Base-by-base conservation (phyloP, 2,797 vertebrate genomes). In the Sebastes kiyomatsui region DNA sequence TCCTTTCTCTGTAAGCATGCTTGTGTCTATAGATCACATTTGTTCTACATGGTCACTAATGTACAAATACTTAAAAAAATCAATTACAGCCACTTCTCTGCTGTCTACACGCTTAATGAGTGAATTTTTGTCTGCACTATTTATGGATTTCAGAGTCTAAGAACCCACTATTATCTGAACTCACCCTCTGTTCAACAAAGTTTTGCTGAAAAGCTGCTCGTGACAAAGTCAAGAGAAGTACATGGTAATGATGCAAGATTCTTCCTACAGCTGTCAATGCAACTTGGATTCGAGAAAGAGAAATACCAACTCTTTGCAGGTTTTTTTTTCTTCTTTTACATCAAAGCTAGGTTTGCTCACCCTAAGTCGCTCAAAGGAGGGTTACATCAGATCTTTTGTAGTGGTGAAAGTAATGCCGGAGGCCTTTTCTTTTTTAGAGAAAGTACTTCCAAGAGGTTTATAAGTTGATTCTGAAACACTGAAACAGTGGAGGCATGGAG, bases 321-420 rank as follows among this genome's bases (percentile, higher is more conserved):
- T 4, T 54, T 66, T 23, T 55, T 68, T 22, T 58, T 66, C 18
- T 46, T 68, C 54, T 20, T 27, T 38, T 33, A 81, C 75, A 77
- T 75, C 72, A 85, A 87, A 75, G 77, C 14, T n/a, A 14, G 71
- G 9, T 67, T 75, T 71, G 27, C 54, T 58, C 58, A 71, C 25
- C 13, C 14, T 28, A 35, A 72, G 58, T 14, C 42, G 8, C 64
- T 67, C 33, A 65, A 77, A 35, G n/a, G 18, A 61, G 4, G 23
- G 9, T 80, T 81, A 60, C 35, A 67, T 79, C 58, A 73, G 62
- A 67, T 32, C 42, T 23, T 66, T 13, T 33, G 27, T 23, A 2
- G 14, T 14, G 32, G 7, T 52, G n/a, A 76, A 68, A 64, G 33
- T 27, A 70, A 18, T 67, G 49, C 62, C 58, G 54, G 35, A 76